These are phyloP conservation scores for Cenopis cana DNA, from an alignment of 2,888 invertebrate genomes.

Conservation along the genomic window DNA sequence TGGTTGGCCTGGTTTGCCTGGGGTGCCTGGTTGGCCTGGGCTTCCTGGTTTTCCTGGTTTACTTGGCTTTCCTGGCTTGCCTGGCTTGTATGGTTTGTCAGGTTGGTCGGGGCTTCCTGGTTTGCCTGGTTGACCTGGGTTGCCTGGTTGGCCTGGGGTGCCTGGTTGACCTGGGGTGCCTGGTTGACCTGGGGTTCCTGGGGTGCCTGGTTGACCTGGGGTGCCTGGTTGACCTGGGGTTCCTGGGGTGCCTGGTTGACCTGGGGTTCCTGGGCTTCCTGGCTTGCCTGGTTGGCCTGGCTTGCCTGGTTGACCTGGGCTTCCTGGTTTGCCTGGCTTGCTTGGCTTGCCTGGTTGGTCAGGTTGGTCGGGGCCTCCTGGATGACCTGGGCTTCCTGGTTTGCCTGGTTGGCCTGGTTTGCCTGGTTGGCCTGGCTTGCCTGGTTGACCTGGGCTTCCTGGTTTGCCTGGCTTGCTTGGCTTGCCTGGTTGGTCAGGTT, in stretches of 20 bases:
- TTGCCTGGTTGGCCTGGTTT: not conserved
- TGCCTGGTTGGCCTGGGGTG: conserved; percentile 24
- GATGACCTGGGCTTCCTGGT: not conserved
- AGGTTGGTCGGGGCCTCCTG: too few species aligned
- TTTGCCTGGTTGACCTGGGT: conserved; percentile 19
- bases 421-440: not conserved
- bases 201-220: conserved; percentile 24
- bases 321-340: not conserved
- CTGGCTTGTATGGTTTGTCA: conserved; percentile 28
- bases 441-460: not conserved
- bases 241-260: not conserved
- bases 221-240: conserved; percentile 8
- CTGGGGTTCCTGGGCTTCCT: not conserved
- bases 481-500: not conserved
- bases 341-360: not conserved
- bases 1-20: not conserved
- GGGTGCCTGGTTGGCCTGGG: not conserved
- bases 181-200: conserved; percentile 7
- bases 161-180: not conserved
- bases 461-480: not conserved
- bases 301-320: not conserved
- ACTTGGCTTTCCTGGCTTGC: conserved; percentile 23
- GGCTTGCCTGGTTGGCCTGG: not conserved
- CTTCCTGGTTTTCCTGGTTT: conserved; percentile 5
- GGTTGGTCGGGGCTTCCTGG: conserved; percentile 25